A percentile compares a stretch with the other conserved stretches of the same genome.
Conservation (phyloP, 2,888 invertebrate genomes). For the Eilema depressum region DNA sequence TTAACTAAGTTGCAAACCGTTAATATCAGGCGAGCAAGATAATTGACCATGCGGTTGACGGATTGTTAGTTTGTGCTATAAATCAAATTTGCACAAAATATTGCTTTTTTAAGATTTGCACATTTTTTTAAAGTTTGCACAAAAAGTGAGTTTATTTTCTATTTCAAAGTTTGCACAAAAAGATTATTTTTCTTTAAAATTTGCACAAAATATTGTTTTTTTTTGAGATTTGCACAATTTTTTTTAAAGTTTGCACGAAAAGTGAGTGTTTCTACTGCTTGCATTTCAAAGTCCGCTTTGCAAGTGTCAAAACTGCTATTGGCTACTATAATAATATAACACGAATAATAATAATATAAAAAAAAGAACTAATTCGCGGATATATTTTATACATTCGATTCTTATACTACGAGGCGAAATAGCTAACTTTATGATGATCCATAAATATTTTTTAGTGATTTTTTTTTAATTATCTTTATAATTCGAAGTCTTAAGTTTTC, state of each 20-base stretch:
- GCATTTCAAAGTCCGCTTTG: not conserved
- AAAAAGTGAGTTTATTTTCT: not conserved
- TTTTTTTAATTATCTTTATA: conserved; percentile 24
- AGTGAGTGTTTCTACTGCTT: not conserved
- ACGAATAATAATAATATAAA: conserved; percentile 3
- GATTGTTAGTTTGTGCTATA: not conserved
- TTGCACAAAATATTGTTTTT: not conserved
- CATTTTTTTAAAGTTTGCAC: not conserved
- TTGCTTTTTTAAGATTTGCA: no score
- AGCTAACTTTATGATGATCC: conserved; percentile 19
- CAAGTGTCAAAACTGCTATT: conserved; percentile 3
- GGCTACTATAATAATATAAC: not conserved
- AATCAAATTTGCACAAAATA: not conserved
- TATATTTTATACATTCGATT: conserved; percentile 27
- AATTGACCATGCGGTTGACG: conserved; percentile 7
- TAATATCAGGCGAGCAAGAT: not conserved
- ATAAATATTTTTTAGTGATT: conserved; percentile 25
- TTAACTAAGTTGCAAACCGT: not conserved
- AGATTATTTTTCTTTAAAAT: not conserved
- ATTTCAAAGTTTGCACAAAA: not conserved
- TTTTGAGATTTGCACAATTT: no score
- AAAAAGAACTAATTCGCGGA: conserved; percentile 14
- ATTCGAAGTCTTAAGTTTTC: conserved; percentile 32
- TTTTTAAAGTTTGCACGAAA: not conserved
- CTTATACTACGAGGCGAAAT: conserved; percentile 35